phyloP scores from a whole-genome alignment of 1,140 invertebrate genomes.

The Ridgeia piscesae region DNA sequence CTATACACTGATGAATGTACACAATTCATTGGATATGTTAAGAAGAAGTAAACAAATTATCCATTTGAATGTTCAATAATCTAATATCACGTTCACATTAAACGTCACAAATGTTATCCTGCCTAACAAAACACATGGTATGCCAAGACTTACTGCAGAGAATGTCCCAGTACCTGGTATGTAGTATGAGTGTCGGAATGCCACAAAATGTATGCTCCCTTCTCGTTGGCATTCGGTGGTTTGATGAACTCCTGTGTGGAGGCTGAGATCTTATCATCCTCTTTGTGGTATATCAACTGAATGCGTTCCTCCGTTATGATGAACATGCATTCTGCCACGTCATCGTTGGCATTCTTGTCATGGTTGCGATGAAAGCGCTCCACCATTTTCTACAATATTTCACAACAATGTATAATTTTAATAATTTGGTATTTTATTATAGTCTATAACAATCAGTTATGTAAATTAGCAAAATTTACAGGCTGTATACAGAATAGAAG shows the following conservation, averaged over 20 bases:
- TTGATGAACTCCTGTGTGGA: constrained; percentile 57
- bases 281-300: constrained; percentile 55
- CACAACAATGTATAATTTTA: not conserved
- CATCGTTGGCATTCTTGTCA: constrained; percentile 47
- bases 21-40: no score
- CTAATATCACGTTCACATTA: no score
- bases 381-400: constrained; percentile 55
- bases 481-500: no score
- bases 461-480: no score
- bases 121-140: no score
- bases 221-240: constrained; percentile 56
- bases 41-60: not conserved
- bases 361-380: constrained; percentile 52
- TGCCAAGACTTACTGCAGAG: not conserved
- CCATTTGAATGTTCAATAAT: no score
- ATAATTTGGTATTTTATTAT: no score
- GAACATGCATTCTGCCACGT: constrained; percentile 55
- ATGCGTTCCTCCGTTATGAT: constrained; percentile 55
- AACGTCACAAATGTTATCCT: no score
- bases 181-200: constrained; percentile 52
- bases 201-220: constrained; percentile 49
- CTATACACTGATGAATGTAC: no score
- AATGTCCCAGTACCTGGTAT: constrained; percentile 47
- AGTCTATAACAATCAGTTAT: no score
- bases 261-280: constrained; percentile 50